Percentiles rank a stretch among this genome's conserved stretches.
These are phyloP conservation scores for Rhinopomastus cyanomelas DNA, from an alignment of 2,113 vertebrate genomes.

Conservation along the genomic window DNA sequence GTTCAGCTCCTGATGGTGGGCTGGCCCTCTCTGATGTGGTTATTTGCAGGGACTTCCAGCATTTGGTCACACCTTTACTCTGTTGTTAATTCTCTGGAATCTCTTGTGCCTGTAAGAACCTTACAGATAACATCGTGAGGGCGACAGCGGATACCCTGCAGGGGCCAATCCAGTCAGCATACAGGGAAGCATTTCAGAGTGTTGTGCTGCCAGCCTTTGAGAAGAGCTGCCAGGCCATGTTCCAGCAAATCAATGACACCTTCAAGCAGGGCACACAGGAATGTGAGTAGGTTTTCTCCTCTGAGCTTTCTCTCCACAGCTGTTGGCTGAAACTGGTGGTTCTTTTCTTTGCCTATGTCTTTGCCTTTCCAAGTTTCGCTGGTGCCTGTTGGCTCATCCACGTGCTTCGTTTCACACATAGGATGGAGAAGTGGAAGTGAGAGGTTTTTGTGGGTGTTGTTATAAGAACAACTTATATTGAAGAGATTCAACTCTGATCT, in stretches of 20 bases:
- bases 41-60: neutral
- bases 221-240: constrained; percentile 97
- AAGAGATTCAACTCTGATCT: neutral
- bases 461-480: neutral
- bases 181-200: constrained; percentile 92
- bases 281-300: constrained; percentile 79
- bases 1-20: neutral
- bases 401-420: neutral
- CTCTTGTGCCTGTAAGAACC: constrained; percentile 76
- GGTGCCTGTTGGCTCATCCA: neutral
- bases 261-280: constrained; percentile 97
- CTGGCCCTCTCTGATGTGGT: neutral
- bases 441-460: neutral
- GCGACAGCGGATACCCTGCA: constrained; percentile 92
- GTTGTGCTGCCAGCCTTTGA: constrained; percentile 93
- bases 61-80: neutral
- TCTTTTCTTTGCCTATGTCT: neutral
- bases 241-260: constrained; percentile 98
- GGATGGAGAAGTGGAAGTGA: neutral
- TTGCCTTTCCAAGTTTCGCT: neutral
- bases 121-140: constrained; percentile 89
- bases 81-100: neutral
- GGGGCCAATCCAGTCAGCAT: constrained; percentile 91
- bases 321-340: neutral
- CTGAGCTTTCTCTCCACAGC: neutral